phyloP scores from a whole-genome alignment of 1,140 invertebrate genomes.

The Reticulitermes speratus region DNA sequence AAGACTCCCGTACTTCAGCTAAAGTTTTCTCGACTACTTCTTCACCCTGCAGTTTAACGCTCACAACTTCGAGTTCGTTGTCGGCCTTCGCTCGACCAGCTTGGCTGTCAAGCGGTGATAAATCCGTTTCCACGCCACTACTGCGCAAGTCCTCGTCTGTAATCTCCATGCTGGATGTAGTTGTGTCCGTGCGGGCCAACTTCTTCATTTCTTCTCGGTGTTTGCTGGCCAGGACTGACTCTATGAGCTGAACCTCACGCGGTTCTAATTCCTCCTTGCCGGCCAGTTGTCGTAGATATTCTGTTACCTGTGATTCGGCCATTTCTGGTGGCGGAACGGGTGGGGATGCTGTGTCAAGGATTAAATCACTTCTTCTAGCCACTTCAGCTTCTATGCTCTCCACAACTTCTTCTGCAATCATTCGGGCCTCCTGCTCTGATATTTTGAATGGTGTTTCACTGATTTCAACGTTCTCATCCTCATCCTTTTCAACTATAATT shows the following conservation, averaged over 20 bases:
- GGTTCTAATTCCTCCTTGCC: conserved; percentile 50
- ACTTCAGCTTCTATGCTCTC: conserved; percentile 56
- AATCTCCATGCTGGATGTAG: conserved; percentile 63
- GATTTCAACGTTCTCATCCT: conserved; percentile 38
- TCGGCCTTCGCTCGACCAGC: conserved; percentile 48
- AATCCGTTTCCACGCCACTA: conserved; percentile 65
- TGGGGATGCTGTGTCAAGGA: conserved; percentile 32
- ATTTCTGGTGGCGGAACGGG: conserved; percentile 36
- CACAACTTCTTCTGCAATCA: conserved; percentile 53
- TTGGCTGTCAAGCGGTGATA: conserved; percentile 55
- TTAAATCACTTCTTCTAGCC: conserved; percentile 44
- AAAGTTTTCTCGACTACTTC: conserved; percentile 32
- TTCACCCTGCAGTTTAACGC: neutral
- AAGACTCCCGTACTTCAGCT: conserved; percentile 58
- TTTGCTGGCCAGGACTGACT: conserved; percentile 52
- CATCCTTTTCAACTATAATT: conserved; percentile 45
- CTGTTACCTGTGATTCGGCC: conserved; percentile 46
- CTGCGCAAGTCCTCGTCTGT: conserved; percentile 65
- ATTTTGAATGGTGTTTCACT: conserved; percentile 33
- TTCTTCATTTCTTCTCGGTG: conserved; percentile 48
- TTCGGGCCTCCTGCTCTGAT: conserved; percentile 47
- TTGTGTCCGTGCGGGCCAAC: conserved; percentile 53
- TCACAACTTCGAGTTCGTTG: neutral
- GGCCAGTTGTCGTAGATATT: conserved; percentile 49
- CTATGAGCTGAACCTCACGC: conserved; percentile 49